phyloP scores from a whole-genome alignment of 2,888 invertebrate species.

The Cyaniris semiargus region DNA sequence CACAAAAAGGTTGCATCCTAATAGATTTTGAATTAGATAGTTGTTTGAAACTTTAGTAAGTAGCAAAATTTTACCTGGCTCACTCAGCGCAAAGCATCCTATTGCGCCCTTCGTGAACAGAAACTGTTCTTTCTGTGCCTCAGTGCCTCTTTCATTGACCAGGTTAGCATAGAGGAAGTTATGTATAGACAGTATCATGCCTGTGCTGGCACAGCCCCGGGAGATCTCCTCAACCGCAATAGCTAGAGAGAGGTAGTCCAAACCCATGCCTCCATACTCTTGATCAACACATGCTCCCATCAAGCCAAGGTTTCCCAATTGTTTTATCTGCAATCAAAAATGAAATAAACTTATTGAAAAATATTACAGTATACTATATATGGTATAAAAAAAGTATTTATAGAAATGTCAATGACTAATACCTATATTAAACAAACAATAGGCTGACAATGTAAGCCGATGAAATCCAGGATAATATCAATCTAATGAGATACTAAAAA shows the following conservation, averaged over 20 bases:
- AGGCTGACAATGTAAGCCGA: no score
- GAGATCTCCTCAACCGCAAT: conserved; percentile 89
- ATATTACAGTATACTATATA: neutral
- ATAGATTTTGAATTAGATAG: no score
- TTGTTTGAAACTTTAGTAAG: neutral
- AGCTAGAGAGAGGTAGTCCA: conserved; percentile 85
- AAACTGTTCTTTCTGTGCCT: conserved; percentile 84
- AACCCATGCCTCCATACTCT: conserved; percentile 84
- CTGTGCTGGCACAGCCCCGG: conserved; percentile 88
- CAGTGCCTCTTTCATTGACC: conserved; percentile 83
- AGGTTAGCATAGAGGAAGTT: conserved; percentile 88
- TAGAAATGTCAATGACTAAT: neutral
- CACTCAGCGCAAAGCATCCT: conserved; percentile 90
- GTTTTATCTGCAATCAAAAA: conserved; percentile 76
- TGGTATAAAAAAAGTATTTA: neutral
- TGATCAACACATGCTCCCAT: conserved; percentile 84
- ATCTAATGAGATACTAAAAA: no score
- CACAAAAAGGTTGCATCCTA: no score
- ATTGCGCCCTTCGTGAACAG: conserved; percentile 83
- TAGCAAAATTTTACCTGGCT: conserved; percentile 79
- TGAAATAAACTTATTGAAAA: neutral
- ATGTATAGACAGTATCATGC: conserved; percentile 87
- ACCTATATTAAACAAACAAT: no score
- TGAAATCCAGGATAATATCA: no score
- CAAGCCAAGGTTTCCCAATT: conserved; percentile 85